phyloP scores from a whole-genome alignment of 30 jellyfish, hydroid and myxozoan species.

The Chironex yamaguchii region DNA sequence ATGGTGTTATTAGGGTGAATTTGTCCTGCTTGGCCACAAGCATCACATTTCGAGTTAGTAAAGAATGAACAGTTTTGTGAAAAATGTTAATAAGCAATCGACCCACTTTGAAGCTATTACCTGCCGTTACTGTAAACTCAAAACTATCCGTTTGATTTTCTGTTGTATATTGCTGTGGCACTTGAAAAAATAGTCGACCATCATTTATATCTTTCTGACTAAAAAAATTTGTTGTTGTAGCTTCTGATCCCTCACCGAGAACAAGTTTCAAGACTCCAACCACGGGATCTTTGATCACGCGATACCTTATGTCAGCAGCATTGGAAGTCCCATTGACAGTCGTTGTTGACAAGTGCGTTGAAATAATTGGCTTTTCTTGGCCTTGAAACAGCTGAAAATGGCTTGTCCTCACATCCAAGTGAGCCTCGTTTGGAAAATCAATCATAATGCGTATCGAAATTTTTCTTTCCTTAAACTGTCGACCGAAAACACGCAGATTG shows the following conservation, averaged over 20 bases:
- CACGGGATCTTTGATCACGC: conserved; percentile 40
- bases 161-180: conserved; percentile 24
- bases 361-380: neutral
- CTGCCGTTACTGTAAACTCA: conserved; percentile 67
- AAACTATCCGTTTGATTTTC: conserved; percentile 47
- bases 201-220: conserved; percentile 40
- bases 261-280: conserved; percentile 48
- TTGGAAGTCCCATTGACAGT: neutral
- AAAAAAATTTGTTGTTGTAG: neutral
- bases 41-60: neutral
- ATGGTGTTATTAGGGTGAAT: conserved; percentile 53
- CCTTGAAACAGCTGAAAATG: neutral
- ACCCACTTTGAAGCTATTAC: conserved; percentile 66
- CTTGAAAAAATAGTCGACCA: conserved; percentile 24
- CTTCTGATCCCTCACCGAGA: neutral
- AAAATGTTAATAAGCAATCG: conserved; percentile 18
- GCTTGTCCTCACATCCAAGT: neutral
- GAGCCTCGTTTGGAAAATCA: neutral
- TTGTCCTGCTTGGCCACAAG: conserved; percentile 25
- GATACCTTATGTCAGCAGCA: conserved; percentile 15
- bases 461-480: neutral
- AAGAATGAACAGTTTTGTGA: neutral
- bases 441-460: neutral
- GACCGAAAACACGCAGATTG: neutral
- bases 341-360: neutral